Evolutionary conservation across 2,797 vertebrate species (phyloP).

Genomic region (Heliangelus exortis): DNA sequence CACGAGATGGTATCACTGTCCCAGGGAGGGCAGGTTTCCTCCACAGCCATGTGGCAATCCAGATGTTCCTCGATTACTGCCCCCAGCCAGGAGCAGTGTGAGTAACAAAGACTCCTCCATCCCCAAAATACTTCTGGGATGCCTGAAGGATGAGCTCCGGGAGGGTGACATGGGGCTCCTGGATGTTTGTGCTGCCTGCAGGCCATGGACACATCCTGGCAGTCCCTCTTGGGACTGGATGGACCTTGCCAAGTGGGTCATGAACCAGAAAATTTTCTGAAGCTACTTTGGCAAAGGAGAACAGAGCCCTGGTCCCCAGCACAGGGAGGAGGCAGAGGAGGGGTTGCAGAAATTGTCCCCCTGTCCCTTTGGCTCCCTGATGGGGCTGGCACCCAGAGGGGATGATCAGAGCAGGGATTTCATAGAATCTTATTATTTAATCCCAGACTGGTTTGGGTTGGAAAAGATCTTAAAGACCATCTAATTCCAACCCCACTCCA

Average conservation of each 20-base stretch:
- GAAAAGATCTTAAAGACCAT: too few species aligned
- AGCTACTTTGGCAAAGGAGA: background rate
- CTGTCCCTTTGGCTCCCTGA: background rate
- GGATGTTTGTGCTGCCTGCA: background rate
- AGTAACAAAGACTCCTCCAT: background rate
- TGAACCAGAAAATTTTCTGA: background rate
- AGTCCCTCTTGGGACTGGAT: background rate
- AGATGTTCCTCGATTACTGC: background rate
- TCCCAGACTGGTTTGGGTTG: too few species aligned
- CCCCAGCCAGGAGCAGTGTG: background rate
- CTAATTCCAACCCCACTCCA: too few species aligned
- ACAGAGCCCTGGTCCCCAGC: background rate
- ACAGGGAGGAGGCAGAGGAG: too few species aligned
- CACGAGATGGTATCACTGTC: background rate
- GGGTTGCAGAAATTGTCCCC: fast-evolving
- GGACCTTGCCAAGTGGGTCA: background rate
- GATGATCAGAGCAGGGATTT: background rate
- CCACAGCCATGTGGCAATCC: background rate
- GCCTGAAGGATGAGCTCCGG: background rate
- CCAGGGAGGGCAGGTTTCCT: background rate
- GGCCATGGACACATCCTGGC: background rate
- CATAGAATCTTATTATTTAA: too few species aligned
- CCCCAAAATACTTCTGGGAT: background rate
- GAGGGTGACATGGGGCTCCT: background rate
- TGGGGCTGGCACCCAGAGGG: background rate